Evolutionary conservation across 1,140 invertebrate species (phyloP).

Genomic region (Megathymus violae): DNA sequence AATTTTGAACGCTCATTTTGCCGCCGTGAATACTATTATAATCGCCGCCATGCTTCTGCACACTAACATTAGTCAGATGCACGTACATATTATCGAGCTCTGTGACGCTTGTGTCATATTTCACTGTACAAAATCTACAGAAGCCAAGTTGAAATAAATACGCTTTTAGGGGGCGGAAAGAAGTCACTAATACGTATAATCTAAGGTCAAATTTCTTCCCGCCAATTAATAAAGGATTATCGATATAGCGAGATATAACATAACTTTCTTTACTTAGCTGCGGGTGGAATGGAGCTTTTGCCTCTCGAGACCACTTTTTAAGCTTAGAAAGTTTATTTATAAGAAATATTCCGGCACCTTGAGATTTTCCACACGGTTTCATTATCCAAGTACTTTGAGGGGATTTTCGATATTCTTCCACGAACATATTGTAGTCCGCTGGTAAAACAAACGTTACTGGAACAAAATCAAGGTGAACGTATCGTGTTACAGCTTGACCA

Average conservation of each 20-base stretch:
- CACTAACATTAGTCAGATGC: slow-evolving; percentile 95
- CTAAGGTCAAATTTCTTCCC: slow-evolving; percentile 95
- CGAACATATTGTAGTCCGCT: slow-evolving; percentile 98
- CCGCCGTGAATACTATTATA: slow-evolving; percentile 98
- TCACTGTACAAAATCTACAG: slow-evolving; percentile 92
- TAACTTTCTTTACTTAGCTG: slow-evolving; percentile 93
- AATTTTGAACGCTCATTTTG: slow-evolving; percentile 96
- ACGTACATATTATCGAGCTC: slow-evolving; percentile 93
- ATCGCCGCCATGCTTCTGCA: slow-evolving; percentile 93
- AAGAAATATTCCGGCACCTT: slow-evolving; percentile 94
- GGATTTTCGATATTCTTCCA: slow-evolving; percentile 97
- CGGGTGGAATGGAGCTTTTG: slow-evolving; percentile 86
- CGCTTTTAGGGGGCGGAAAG: slow-evolving; percentile 91
- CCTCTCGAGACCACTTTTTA: slow-evolving; percentile 93
- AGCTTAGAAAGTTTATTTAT: slow-evolving; percentile 95
- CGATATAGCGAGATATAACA: slow-evolving; percentile 95
- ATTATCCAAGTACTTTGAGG: slow-evolving; percentile 98
- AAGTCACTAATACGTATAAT: slow-evolving; percentile 93
- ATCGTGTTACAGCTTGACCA: slow-evolving; percentile 90
- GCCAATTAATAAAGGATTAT: slow-evolving; percentile 93
- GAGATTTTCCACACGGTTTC: slow-evolving; percentile 97
- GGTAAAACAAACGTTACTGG: slow-evolving; percentile 97
- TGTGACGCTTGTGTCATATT: slow-evolving; percentile 90
- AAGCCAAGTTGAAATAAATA: slow-evolving; percentile 94
- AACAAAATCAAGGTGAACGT: slow-evolving; percentile 94